Evolutionary conservation across 2,888 invertebrate genomes (phyloP).

Genomic region (Drosophila multiciliata): DNA sequence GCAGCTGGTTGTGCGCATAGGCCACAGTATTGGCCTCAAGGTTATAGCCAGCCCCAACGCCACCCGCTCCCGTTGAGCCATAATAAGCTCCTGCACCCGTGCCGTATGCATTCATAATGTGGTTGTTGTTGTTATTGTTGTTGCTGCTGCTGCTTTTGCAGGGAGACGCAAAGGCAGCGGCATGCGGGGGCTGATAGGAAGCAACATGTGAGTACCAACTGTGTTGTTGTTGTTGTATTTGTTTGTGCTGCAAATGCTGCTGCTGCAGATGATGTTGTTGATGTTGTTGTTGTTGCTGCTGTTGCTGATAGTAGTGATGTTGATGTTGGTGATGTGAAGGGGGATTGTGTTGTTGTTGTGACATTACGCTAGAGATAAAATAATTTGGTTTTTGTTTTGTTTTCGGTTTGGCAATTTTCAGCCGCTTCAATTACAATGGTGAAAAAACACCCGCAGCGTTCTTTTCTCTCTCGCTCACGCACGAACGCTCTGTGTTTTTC

Average conservation of each 20-base stretch:
- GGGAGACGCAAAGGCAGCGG: constrained; percentile 49
- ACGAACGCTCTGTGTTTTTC: constrained; percentile 65
- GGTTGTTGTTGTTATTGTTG: constrained; percentile 52
- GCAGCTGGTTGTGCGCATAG: constrained; percentile 78
- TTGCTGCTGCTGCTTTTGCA: constrained; percentile 59
- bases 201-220: constrained; percentile 81
- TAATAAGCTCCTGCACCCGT: constrained; percentile 56
- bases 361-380: constrained; percentile 66
- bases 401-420: constrained; percentile 47
- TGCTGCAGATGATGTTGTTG: constrained; percentile 48
- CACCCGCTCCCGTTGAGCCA: constrained; percentile 44
- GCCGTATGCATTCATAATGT: constrained; percentile 63
- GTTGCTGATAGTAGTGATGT: constrained; percentile 48
- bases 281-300: constrained; percentile 39
- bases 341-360: constrained; percentile 68
- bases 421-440: constrained; percentile 33
- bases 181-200: constrained; percentile 67
- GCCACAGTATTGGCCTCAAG: constrained; percentile 75
- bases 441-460: constrained; percentile 40
- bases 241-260: constrained; percentile 55
- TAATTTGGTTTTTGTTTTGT: constrained; percentile 23
- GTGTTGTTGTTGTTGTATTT: constrained; percentile 57
- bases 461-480: constrained; percentile 53
- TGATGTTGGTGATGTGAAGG: constrained; percentile 54
- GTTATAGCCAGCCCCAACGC: constrained; percentile 64